Conservation (phyloP, 2,888 invertebrate species). For the Noctua pronuba region DNA sequence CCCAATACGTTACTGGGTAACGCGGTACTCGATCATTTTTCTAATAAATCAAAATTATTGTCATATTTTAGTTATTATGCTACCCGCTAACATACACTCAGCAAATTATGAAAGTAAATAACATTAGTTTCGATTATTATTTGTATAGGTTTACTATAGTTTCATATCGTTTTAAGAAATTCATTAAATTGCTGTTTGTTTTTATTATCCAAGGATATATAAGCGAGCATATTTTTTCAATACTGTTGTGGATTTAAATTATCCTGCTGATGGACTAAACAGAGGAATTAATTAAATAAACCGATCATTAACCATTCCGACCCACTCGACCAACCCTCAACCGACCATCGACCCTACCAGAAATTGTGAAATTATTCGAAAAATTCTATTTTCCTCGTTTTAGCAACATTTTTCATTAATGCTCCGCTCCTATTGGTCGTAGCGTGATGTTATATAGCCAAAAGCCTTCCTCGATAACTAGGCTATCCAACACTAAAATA, state of each 20-base stretch:
- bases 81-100: slow-evolving; percentile 23
- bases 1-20: neutral
- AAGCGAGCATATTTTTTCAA: neutral
- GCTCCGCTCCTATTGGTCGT: too few relatives aligned
- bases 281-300: neutral
- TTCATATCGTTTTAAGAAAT: slow-evolving; percentile 35
- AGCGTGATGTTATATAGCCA: too few relatives aligned
- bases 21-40: neutral
- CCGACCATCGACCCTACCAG: neutral
- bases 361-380: too few relatives aligned
- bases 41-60: neutral
- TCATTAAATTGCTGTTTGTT: slow-evolving; percentile 33
- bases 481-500: too few relatives aligned
- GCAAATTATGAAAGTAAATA: slow-evolving; percentile 38
- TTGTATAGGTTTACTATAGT: slow-evolving; percentile 34
- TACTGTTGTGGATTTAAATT: neutral
- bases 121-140: slow-evolving; percentile 35
- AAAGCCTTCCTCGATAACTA: too few relatives aligned
- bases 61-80: neutral
- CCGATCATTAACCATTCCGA: neutral
- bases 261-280: neutral
- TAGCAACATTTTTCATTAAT: too few relatives aligned
- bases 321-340: too few relatives aligned
- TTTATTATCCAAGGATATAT: slow-evolving; percentile 21
- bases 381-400: too few relatives aligned